Base-by-base conservation (phyloP, 2,888 invertebrate species). In the Calameuta filiformis region DNA sequence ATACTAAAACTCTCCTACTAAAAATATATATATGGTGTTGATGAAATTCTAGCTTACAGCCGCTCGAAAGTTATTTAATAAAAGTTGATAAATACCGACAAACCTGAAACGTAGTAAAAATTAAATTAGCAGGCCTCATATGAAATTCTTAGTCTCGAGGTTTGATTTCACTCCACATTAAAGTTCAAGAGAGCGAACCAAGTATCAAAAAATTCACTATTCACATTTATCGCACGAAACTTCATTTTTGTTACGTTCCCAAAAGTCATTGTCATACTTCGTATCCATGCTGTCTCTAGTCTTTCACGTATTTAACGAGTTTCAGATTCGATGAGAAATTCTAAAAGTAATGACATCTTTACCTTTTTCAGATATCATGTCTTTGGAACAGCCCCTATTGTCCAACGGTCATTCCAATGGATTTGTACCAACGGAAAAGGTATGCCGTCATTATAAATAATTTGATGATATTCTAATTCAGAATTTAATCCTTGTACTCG, bases 291-390 rank as follows among this genome's bases (percentile, higher is more conserved):
- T 56, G 56, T 56, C 15, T 40, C 56, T 15, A 23, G 9, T 23
- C 56, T 56, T 56, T 56, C 6, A 23, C 2, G 23, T 56, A 56
- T 56, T 56, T 23, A 40, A 56, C 23, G 4, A 56, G 23, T 9
- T 23, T 23, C 15, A 56, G 23, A 23, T 56, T 23, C 9, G 23
- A 23, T 56, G 9, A 56, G 23, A 9, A 9, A 56, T 56, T 56
- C 23, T 23, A 15, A 56, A 23, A 23, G 9, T 6, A 56, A 56
- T 56, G 9, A 1, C 56, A 23, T 56, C 56, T 68, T n/a, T 23
- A 75, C 71, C 69, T 76, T 79, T 87, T 87, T 12, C 81, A 89
- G 89, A 90, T 81, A 89, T 87, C 77, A 89, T 89, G 90, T 85
- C 87, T 77, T 83, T 85, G 56, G 85, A 87, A 79, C 87, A 89